A percentile compares a stretch with the other conserved stretches of the same genome.
These are phyloP conservation scores for Sthenelais limicola DNA, from an alignment of 2,888 invertebrate species.

Conservation along the genomic window DNA sequence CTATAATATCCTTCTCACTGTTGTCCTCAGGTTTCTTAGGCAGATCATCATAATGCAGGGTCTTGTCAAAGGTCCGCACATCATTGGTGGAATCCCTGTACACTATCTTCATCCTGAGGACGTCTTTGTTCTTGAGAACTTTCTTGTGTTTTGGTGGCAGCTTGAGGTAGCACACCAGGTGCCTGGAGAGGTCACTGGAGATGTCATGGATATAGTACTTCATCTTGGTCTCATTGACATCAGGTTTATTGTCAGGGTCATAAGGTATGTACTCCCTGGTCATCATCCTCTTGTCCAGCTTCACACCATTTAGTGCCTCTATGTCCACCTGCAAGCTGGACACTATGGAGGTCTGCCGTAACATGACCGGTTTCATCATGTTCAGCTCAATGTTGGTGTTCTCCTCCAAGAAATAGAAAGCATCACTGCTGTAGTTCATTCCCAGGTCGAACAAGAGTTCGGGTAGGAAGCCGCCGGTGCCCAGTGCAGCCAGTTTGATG, in stretches of 20 bases:
- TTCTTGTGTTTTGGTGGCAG: slow-evolving; percentile 53
- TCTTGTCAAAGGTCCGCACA: slow-evolving; percentile 36
- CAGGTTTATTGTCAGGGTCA: neutral
- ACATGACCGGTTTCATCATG: slow-evolving; percentile 61
- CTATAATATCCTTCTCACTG: slow-evolving; percentile 43
- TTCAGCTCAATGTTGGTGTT: slow-evolving; percentile 58
- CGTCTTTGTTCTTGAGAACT: slow-evolving; percentile 50
- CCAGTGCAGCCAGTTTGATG: slow-evolving; percentile 63
- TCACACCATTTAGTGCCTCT: slow-evolving; percentile 47
- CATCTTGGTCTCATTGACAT: slow-evolving; percentile 23
- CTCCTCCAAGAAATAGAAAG: slow-evolving; percentile 64
- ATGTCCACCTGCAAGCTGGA: slow-evolving; percentile 58
- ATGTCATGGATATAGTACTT: slow-evolving; percentile 49
- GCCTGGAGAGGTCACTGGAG: slow-evolving; percentile 44
- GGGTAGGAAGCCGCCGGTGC: slow-evolving; percentile 61
- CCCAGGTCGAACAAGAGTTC: slow-evolving; percentile 62
- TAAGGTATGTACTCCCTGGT: slow-evolving; percentile 39
- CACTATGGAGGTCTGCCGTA: slow-evolving; percentile 60
- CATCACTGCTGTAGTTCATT: slow-evolving; percentile 64
- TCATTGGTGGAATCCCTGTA: slow-evolving; percentile 45
- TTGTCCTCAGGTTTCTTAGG: slow-evolving; percentile 48
- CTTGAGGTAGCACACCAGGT: slow-evolving; percentile 44
- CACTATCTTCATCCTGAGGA: slow-evolving; percentile 44
- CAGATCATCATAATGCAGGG: slow-evolving; percentile 47
- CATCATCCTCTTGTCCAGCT: slow-evolving; percentile 40